Conservation (phyloP, 2,888 invertebrate genomes). For the Loripinus fragilis region DNA sequence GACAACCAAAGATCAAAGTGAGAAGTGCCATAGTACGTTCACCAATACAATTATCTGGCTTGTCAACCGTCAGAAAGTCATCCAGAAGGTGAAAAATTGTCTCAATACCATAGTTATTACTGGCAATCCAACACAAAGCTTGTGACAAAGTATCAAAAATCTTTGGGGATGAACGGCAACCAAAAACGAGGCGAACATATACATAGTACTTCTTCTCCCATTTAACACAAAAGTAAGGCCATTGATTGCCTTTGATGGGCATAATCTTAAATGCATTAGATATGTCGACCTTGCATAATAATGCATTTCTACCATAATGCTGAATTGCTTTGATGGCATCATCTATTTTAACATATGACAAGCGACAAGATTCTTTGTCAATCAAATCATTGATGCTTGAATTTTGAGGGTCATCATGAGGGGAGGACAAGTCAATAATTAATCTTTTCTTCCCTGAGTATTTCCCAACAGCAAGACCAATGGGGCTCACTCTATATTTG, state of each 20-base stretch:
- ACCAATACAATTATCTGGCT: neutral
- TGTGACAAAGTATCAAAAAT: neutral
- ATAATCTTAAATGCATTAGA: neutral
- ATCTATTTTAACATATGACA: neutral
- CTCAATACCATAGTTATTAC: neutral
- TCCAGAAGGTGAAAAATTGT: too few relatives aligned
- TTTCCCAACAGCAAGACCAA: neutral
- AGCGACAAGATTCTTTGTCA: neutral
- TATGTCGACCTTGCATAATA: neutral
- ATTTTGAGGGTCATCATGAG: neutral
- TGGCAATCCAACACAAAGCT: neutral
- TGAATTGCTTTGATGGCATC: neutral
- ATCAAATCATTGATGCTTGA: neutral
- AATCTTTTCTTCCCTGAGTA: conserved; percentile 1
- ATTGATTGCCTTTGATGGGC: neutral
- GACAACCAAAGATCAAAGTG: neutral
- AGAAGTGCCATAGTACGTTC: neutral
- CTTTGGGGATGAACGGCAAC: neutral
- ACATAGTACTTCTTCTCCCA: neutral
- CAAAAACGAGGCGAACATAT: neutral
- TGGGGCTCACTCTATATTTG: neutral
- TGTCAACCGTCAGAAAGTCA: neutral
- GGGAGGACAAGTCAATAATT: neutral
- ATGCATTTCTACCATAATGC: neutral
- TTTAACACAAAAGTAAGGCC: conserved; percentile 1